Evolutionary conservation across 2,113 vertebrate species (phyloP).

Genomic region (Phocoena phocoena): DNA sequence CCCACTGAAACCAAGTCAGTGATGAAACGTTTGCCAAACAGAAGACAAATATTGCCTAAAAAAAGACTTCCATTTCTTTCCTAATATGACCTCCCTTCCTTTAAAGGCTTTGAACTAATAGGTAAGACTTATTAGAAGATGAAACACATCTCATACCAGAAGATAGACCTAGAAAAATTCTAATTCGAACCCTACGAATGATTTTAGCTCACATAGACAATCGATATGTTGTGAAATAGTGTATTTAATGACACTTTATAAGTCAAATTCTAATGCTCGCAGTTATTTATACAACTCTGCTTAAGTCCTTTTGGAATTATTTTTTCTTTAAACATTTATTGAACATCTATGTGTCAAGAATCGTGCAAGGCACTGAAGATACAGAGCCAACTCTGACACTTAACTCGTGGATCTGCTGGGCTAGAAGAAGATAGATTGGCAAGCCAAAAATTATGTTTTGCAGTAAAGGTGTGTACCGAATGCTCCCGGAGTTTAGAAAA

Average conservation of each 20-base stretch:
- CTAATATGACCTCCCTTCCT: background rate
- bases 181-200: background rate
- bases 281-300: background rate
- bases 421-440: background rate
- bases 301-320: background rate
- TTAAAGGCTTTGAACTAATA: background rate
- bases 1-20: background rate
- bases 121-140: background rate
- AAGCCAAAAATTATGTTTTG: background rate
- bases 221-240: background rate
- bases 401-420: background rate
- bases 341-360: background rate
- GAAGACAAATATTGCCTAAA: background rate
- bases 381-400: background rate
- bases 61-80: background rate
- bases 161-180: background rate
- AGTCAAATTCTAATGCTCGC: background rate
- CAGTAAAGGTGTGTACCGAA: background rate
- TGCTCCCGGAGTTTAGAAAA: rapidly evolving
- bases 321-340: background rate
- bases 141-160: background rate
- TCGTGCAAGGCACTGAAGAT: background rate
- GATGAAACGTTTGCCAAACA: background rate
- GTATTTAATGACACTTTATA: background rate
- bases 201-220: background rate